Evolutionary conservation across 2,113 vertebrate species (phyloP).

Genomic region (Mirza zaza): DNA sequence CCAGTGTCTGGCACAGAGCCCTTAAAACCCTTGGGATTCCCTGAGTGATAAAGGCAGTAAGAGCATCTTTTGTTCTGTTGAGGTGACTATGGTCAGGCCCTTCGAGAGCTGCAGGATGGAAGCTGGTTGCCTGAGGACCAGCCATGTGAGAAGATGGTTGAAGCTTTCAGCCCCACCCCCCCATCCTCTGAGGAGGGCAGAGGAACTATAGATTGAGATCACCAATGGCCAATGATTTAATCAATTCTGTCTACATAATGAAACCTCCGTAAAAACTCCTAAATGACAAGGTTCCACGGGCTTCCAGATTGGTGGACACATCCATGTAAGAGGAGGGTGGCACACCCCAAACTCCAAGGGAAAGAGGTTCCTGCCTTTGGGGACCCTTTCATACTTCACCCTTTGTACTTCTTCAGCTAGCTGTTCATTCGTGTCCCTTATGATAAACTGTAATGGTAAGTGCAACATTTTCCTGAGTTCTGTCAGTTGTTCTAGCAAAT

Average conservation of each 20-base stretch:
- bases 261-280: not conserved
- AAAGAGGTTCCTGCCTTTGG: not conserved
- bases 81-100: not conserved
- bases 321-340: accelerated
- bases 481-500: not conserved
- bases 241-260: not conserved
- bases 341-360: not conserved
- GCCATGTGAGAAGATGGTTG: not conserved
- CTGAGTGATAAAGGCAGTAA: not conserved
- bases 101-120: not conserved
- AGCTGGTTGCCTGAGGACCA: not conserved
- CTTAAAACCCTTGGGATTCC: not conserved
- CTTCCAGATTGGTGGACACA: not conserved
- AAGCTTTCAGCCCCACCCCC: not conserved
- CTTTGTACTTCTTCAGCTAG: not conserved
- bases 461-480: not conserved
- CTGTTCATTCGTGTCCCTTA: not conserved
- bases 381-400: not conserved
- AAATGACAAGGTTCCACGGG: not conserved
- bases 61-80: not conserved
- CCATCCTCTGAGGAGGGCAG: not conserved
- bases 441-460: not conserved
- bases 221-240: not conserved
- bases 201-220: not conserved
- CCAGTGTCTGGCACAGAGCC: not conserved